Evolutionary conservation across 2,888 invertebrate genomes (phyloP).

Genomic region (Eristalis pertinax): DNA sequence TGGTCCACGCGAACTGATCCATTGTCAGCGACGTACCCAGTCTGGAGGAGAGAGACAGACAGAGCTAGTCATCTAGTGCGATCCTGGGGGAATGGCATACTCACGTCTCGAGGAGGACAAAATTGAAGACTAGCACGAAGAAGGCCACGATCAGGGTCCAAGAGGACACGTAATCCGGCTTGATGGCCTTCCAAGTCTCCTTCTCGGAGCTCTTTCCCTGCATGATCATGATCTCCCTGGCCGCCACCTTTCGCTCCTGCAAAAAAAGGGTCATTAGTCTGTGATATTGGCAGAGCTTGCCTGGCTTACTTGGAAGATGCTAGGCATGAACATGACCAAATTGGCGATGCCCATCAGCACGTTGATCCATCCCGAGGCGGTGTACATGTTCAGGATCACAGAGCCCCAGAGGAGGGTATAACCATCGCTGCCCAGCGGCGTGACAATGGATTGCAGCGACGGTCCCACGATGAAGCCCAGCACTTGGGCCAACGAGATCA

Average conservation of each 20-base stretch:
- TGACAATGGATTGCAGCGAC: constrained; percentile 90
- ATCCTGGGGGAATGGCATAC: constrained; percentile 71
- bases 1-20: constrained; percentile 94
- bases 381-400: constrained; percentile 91
- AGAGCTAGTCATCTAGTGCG: too few relatives aligned
- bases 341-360: constrained; percentile 88
- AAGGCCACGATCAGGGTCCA: constrained; percentile 91
- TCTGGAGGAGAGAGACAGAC: constrained; percentile 77
- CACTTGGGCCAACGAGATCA: constrained; percentile 92
- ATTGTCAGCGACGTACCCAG: constrained; percentile 92
- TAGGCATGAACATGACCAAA: constrained; percentile 88
- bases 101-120: constrained; percentile 92
- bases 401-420: constrained; percentile 82
- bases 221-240: constrained; percentile 89
- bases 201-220: constrained; percentile 88
- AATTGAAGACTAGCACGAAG: constrained; percentile 92
- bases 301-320: constrained; percentile 84
- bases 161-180: constrained; percentile 88
- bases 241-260: constrained; percentile 87
- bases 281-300: background rate
- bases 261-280: background rate
- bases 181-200: constrained; percentile 87
- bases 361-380: constrained; percentile 93
- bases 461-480: constrained; percentile 94
- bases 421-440: constrained; percentile 88